Evolutionary conservation across 2,888 invertebrate species (phyloP), one percentile per base, ranked within the genome.

Genomic region (Mythimna loreyi): DNA sequence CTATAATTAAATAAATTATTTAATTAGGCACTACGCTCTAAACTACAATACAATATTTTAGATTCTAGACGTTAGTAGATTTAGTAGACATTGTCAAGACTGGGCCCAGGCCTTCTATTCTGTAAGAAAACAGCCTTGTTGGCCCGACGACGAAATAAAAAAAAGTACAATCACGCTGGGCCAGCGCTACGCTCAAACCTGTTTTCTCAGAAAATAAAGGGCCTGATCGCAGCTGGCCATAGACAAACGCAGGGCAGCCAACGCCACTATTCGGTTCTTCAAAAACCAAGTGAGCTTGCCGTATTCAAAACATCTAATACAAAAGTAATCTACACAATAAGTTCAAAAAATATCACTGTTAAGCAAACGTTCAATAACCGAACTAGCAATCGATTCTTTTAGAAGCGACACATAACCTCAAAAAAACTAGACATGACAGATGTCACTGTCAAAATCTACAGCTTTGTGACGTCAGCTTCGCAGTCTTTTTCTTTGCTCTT

Each of bases 381-480:
- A 70, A 71, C 65, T 59, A 68, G 60, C 61, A 71, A 64, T 52
- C 67, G 64, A 64, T 50, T 60, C 60, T 65, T 67, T 73, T 45
- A 80, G 61, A 67, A 76, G 72, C 68, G 56, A 47, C 28, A 58
- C 25, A 13, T 67, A 81, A 62, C 69, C 50, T 72, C 75, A 58
- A 75, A 59, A 66, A 67, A 72, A 43, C 60, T 65, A 68, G 55
- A 62, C 58, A 52, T 70, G 69, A 57, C 61, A 56, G 23, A 45
- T 69, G 43, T 64, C 66, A 53, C 2, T 30, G 64, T 63, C 52
- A 71, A 52, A 11, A 47, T 60, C 80, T 91, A 95, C 80, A 95
- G 82, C 75, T 92, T 91, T 25, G 95, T 95, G 19, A 94, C 92
- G 45, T 87, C 88, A 30, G 90, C 89, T 70, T 95, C 94, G 23